Evolutionary conservation across 2,888 invertebrate genomes (phyloP).

Genomic region (Nymphalis urticae): DNA sequence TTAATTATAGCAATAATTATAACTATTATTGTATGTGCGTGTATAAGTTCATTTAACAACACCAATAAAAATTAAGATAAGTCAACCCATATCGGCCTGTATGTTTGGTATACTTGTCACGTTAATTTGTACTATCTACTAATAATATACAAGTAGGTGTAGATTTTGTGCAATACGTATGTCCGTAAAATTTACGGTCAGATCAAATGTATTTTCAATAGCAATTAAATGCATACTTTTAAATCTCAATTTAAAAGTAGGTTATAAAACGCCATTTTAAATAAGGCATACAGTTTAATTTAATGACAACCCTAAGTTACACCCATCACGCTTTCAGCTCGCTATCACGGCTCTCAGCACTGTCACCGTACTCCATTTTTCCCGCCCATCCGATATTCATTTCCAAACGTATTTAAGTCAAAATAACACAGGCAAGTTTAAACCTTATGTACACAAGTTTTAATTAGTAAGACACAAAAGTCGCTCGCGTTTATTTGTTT

Average conservation of each 20-base stretch:
- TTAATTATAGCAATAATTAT: too few relatives aligned
- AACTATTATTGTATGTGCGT: too few relatives aligned
- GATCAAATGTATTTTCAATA: neutral
- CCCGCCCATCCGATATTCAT: slow-evolving; percentile 50
- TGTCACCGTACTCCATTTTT: slow-evolving; percentile 78
- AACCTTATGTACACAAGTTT: slow-evolving; percentile 30
- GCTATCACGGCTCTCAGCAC: slow-evolving; percentile 80
- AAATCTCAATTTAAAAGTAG: too few relatives aligned
- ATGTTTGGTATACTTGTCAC: too few relatives aligned
- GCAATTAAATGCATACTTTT: neutral
- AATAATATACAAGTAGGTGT: too few relatives aligned
- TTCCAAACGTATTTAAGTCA: slow-evolving; percentile 36
- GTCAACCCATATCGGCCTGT: too few relatives aligned
- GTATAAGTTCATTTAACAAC: too few relatives aligned
- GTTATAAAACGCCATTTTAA: neutral
- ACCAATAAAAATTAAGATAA: too few relatives aligned
- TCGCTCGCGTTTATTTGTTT: slow-evolving; percentile 26
- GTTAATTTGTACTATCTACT: too few relatives aligned
- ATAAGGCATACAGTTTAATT: neutral
- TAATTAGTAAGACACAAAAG: slow-evolving; percentile 19
- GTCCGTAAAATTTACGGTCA: too few relatives aligned
- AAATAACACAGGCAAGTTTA: slow-evolving; percentile 28
- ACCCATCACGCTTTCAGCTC: slow-evolving; percentile 66
- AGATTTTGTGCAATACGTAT: too few relatives aligned
- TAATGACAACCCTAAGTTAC: slow-evolving; percentile 56